Evolutionary conservation across 2,113 vertebrate genomes (phyloP), one percentile per base, ranked within the genome.

Genomic region (Odontophorus gujanensis): DNA sequence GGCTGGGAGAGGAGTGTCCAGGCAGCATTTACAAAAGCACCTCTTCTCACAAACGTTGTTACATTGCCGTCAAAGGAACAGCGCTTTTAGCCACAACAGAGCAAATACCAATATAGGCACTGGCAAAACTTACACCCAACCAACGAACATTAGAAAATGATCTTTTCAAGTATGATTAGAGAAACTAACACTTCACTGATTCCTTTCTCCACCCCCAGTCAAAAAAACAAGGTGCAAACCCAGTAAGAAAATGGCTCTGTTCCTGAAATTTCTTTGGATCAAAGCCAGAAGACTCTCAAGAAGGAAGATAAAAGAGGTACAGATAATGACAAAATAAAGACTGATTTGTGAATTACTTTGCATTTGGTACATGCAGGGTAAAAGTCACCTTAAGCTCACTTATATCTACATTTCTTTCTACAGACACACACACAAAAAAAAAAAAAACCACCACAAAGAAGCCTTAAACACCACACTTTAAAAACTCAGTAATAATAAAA

Each of bases 241-340:
- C 68, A 28, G 28, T 21, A 88, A 83, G 51, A 61, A 89, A 81
- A 72, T 21, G 5, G 13, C 7, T 65, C 19, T 38, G 10, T 30
- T 85, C 53, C 15, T 12, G 38, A 85, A 63, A 85, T 30, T 18
- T 11, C 61, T 51, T 25, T 65, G 61, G 51, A 94, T 90, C 48
- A 95, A 96, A 92, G 73, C 61, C 75, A 90, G 22, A 73, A 74
- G 32, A 38, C 15, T 32, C 73, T 65, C 42, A 51, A 24, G 79
- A 72, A 22, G 76, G 18, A 84, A 65, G 16, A 69, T 36, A 81
- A 74, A 73, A 84, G 5, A 65, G 11, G 24, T 9, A 65, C 12
- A 69, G 43, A 74, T 74, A 82, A 47, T 4, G 6, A 43, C 73
- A 68, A 63, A 92, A 76, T 38, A 51, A 82, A 82, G 38, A 36